These are phyloP conservation scores for Penaeus monodon DNA, from an alignment of 2,888 invertebrate genomes.

Conservation along the genomic window DNA sequence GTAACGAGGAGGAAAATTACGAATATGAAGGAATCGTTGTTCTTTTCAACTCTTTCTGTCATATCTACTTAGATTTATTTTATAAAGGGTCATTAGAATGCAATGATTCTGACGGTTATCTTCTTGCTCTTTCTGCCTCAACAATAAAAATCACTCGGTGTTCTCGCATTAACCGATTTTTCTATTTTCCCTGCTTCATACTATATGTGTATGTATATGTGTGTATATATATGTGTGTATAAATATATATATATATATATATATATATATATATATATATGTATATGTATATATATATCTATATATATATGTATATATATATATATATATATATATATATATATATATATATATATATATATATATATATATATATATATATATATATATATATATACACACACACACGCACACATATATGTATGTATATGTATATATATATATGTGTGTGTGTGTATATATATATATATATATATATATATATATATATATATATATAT, in stretches of 20 bases:
- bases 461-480: constrained; percentile 38
- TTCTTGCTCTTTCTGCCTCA: too few relatives aligned
- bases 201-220: not conserved
- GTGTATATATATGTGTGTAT: constrained; percentile 8
- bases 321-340: constrained; percentile 28
- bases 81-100: too few relatives aligned
- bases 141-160: too few relatives aligned
- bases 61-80: too few relatives aligned
- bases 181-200: not conserved
- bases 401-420: constrained; percentile 11
- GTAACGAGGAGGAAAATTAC: too few relatives aligned
- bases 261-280: not conserved
- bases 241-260: constrained; percentile 2
- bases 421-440: constrained; percentile 26
- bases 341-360: constrained; percentile 39
- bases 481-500: constrained; percentile 37
- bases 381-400: constrained; percentile 29
- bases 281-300: constrained; percentile 21
- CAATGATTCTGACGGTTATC: too few relatives aligned
- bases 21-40: too few relatives aligned
- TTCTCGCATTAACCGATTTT: too few relatives aligned
- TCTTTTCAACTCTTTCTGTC: too few relatives aligned
- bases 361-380: constrained; percentile 3
- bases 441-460: constrained; percentile 29
- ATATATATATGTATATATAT: constrained; percentile 36